Base-by-base conservation (phyloP, 2,797 vertebrate genomes). In the Gymnothorax reevesii region DNA sequence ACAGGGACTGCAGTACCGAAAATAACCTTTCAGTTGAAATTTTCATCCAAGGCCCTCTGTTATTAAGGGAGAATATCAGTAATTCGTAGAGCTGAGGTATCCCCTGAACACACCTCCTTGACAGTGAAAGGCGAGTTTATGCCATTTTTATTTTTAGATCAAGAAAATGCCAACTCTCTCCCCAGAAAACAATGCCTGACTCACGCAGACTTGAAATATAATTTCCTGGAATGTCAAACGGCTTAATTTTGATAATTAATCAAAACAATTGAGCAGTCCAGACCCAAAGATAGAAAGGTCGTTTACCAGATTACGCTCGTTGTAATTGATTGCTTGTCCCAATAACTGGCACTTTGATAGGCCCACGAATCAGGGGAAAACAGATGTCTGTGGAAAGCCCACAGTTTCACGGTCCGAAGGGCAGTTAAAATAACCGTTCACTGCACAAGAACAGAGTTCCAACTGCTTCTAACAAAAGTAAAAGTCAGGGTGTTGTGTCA, bases 261-360 rank as follows among this genome's bases (percentile, higher is more conserved):
- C 88, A 86, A 69, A 89, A 84, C 88, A 83, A 88, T 83, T 60
- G 64, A 84, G 89, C 89, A 86, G 80, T 52, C 75, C 49, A 82
- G 87, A 77, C 60, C 88, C 4, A 55, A 57, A 87, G 64, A 77
- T 85, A 88, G 89, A 91, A 91, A 92, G 91, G 92, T 92, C 89
- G 88, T 88, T 85, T 85, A 87, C 57, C 89, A 89, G 89, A 90
- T 90, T 90, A 90, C 84, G 85, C 89, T 90, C 90, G 89, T 82
- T 85, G 84, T 73, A 83, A 92, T 91, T 89, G 89, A 92, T 92
- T 85, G 66, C 82, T 80, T 54, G 59, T 49, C 77, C 88, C 83
- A 86, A 92, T 91, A 90, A 90, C 86, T 75, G 90, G 75, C 88
- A 88, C 62, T 73, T 84, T 90, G 89, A 90, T 89, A 86, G 87